Evolutionary conservation across 2,113 vertebrate genomes (phyloP).

Genomic region (Sylvia atricapilla): DNA sequence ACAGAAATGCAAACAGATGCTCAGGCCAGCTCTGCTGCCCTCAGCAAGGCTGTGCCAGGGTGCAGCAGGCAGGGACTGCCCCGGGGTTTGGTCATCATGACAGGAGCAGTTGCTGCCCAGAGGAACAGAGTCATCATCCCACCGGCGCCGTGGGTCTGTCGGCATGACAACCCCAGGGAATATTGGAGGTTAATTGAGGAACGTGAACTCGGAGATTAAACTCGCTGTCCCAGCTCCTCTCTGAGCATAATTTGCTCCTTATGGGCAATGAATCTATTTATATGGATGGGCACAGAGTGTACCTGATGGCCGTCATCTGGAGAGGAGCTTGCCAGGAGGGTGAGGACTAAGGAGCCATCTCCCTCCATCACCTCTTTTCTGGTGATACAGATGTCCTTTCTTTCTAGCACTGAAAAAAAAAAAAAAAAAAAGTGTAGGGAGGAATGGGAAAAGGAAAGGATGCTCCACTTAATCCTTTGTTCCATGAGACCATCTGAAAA

Average conservation of each 20-base stretch:
- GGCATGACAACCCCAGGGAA: neutral
- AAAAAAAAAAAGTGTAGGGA: neutral
- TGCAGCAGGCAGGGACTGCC: neutral
- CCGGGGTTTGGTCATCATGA: neutral
- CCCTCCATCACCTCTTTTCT: neutral
- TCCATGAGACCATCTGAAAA: neutral
- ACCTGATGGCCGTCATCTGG: neutral
- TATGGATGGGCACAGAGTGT: neutral
- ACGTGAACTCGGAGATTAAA: neutral
- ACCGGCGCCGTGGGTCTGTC: neutral
- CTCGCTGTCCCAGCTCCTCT: neutral
- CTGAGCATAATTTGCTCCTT: neutral
- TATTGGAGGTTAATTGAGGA: neutral
- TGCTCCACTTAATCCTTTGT: neutral
- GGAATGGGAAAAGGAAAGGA: neutral
- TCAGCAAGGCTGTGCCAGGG: neutral
- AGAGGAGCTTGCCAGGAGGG: neutral
- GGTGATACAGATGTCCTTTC: neutral
- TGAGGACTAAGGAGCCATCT: neutral
- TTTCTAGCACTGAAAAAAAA: neutral
- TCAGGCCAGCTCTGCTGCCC: neutral
- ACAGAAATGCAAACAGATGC: too few relatives aligned
- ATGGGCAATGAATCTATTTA: accelerated
- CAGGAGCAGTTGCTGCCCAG: neutral
- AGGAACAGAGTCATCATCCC: neutral